Percentiles rank a stretch among this genome's conserved stretches.
phyloP scores from a whole-genome alignment of 2,113 vertebrate species.

The Salvelinus sp. region DNA sequence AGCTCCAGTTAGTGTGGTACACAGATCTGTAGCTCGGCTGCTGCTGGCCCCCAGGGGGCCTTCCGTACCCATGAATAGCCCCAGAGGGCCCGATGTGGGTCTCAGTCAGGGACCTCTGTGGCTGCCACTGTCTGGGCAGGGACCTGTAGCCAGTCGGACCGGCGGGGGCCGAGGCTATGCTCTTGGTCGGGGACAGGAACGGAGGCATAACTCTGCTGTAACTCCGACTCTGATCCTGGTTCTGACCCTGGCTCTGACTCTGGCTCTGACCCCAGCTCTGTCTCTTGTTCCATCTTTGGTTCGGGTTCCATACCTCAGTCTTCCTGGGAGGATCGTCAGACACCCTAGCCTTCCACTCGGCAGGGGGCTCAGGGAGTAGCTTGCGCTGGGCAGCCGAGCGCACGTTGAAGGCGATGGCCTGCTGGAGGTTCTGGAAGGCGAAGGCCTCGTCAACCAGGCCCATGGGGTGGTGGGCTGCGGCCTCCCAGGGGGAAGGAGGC shows the following conservation, averaged over 20 bases:
- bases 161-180: constrained; percentile 51
- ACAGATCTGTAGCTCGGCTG: constrained; percentile 71
- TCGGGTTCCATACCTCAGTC: constrained; percentile 33
- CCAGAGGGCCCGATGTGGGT: constrained; percentile 61
- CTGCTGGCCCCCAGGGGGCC: constrained; percentile 49
- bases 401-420: constrained; percentile 82
- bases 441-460: constrained; percentile 93
- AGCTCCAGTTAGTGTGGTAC: constrained; percentile 78
- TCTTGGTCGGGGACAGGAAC: constrained; percentile 58
- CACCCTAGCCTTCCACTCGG: constrained; percentile 80
- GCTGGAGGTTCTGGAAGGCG: constrained; percentile 77
- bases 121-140: constrained; percentile 71
- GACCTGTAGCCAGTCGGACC: constrained; percentile 63
- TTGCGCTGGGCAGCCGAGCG: constrained; percentile 86
- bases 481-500: constrained; percentile 88
- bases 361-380: constrained; percentile 76
- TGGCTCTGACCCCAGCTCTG: constrained; percentile 26
- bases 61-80: constrained; percentile 70
- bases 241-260: constrained; percentile 36
- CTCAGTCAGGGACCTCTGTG: constrained; percentile 75
- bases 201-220: constrained; percentile 41
- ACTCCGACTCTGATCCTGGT: neutral
- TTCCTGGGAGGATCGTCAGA: constrained; percentile 64
- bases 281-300: constrained; percentile 50
- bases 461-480: constrained; percentile 84